These are phyloP conservation scores for Sebastes fasciatus DNA, from an alignment of 2,113 vertebrate genomes.

Conservation along the genomic window DNA sequence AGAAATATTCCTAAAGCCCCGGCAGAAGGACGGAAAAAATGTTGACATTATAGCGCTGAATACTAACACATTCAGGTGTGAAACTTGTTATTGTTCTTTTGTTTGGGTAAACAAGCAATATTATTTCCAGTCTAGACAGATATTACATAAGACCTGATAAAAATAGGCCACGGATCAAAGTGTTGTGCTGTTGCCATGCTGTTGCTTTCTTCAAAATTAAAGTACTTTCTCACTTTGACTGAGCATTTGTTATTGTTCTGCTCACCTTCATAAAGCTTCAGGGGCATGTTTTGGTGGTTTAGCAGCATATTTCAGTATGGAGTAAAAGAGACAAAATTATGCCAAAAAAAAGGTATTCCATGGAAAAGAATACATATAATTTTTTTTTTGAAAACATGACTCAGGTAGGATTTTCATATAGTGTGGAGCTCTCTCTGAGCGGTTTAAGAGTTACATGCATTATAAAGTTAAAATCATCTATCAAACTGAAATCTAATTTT, in stretches of 20 bases:
- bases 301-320: not conserved
- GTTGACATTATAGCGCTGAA: not conserved
- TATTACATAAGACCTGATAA: constrained; percentile 28
- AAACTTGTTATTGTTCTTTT: not conserved
- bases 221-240: not conserved
- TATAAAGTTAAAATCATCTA: not conserved
- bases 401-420: not conserved
- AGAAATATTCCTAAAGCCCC: not conserved
- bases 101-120: constrained; percentile 29
- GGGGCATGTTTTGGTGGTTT: not conserved
- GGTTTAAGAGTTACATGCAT: not conserved
- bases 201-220: constrained; percentile 4
- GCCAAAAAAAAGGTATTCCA: not conserved
- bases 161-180: constrained; percentile 27
- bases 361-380: not conserved
- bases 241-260: not conserved
- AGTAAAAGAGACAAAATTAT: not conserved
- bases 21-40: not conserved
- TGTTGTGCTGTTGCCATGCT: not conserved
- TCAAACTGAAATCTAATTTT: constrained; percentile 28
- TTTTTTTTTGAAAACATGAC: not conserved
- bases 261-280: not conserved
- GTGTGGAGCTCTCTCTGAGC: not conserved
- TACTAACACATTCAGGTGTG: not conserved
- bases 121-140: constrained; percentile 37